Evolutionary conservation across 2,888 invertebrate genomes (phyloP).

Genomic region (Allygus modestus): DNA sequence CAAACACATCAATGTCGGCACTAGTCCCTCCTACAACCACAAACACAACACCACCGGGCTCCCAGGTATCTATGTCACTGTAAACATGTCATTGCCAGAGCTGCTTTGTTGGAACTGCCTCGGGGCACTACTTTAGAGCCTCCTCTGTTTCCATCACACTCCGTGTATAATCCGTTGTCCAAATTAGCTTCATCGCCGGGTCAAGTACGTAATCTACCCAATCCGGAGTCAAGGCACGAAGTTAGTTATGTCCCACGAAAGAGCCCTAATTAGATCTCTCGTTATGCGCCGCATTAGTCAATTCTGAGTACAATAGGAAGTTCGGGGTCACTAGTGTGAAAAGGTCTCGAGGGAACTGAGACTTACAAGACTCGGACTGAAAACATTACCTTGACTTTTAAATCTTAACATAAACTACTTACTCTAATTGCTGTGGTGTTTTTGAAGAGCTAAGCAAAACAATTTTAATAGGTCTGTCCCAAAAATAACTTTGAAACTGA

Average conservation of each 20-base stretch:
- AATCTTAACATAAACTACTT: too few relatives aligned
- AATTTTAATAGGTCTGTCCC: too few relatives aligned
- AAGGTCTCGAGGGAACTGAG: background rate
- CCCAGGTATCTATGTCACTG: constrained; percentile 15
- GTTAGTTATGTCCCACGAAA: constrained; percentile 16
- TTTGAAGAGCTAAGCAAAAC: too few relatives aligned
- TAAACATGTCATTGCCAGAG: constrained; percentile 26
- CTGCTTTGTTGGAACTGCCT: background rate
- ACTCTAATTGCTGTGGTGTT: too few relatives aligned
- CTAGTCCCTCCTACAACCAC: constrained; percentile 16
- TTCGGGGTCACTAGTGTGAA: background rate
- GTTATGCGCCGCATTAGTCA: background rate
- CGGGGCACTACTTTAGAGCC: background rate
- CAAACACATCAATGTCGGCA: constrained; percentile 40
- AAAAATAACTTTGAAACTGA: too few relatives aligned
- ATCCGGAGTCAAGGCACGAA: background rate
- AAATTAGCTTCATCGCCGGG: constrained; percentile 3
- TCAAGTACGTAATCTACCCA: constrained; percentile 23
- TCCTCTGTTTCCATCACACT: background rate
- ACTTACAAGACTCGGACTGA: too few relatives aligned
- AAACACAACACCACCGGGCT: background rate
- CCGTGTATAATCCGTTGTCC: constrained; percentile 4
- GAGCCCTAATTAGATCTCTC: constrained; percentile 14
- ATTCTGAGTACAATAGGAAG: constrained; percentile 29
- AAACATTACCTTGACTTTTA: too few relatives aligned